Evolutionary conservation across 2,113 vertebrate species (phyloP).

Genomic region (Emydura subglobosa): DNA sequence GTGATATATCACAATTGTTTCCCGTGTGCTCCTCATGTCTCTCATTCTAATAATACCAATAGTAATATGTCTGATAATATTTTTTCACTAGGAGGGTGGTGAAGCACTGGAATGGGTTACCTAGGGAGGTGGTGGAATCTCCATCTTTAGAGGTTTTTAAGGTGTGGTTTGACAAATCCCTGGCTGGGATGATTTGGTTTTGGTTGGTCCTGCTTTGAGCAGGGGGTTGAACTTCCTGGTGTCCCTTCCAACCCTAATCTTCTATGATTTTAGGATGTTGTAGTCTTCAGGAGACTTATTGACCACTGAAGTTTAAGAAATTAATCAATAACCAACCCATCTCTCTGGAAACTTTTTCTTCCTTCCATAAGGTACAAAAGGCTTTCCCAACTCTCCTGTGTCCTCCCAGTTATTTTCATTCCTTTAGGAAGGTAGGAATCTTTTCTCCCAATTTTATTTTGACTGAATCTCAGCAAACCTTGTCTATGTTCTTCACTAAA

Average conservation of each 20-base stretch:
- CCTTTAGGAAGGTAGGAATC: background rate
- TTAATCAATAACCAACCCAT: background rate
- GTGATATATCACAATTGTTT: background rate
- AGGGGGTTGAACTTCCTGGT: no score
- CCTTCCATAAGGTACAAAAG: background rate
- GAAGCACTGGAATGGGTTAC: no score
- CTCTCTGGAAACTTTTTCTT: background rate
- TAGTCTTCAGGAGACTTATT: background rate
- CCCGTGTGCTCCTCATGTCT: background rate
- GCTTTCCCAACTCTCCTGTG: background rate
- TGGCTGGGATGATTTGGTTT: no score
- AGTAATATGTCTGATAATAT: background rate
- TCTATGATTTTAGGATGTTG: background rate
- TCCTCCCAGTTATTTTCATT: background rate
- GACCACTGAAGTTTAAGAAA: background rate
- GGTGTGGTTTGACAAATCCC: no score
- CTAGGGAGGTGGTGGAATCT: no score
- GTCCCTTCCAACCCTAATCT: no score
- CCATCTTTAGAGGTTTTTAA: no score
- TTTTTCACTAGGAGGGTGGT: no score
- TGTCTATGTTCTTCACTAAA: background rate
- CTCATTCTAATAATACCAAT: background rate
- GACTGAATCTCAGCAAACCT: background rate
- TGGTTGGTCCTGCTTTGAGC: no score
- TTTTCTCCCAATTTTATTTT: background rate